These are phyloP conservation scores for Baccha elongata DNA, from an alignment of 2,888 invertebrate genomes.

Conservation along the genomic window DNA sequence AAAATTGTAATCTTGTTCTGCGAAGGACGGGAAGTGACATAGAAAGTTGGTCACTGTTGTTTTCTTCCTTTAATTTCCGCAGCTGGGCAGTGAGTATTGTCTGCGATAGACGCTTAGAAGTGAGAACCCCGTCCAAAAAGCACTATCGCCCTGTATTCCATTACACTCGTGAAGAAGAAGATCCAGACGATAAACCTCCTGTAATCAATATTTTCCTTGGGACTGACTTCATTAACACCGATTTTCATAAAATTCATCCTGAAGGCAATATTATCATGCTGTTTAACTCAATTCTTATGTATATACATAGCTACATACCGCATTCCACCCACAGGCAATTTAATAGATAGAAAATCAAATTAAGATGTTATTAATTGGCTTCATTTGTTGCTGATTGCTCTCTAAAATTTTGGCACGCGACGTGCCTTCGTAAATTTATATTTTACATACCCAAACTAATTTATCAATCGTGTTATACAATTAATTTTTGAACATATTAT, in stretches of 20 bases:
- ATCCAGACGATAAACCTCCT: too few relatives aligned
- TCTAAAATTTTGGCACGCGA: constrained; percentile 42
- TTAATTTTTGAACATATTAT: background rate
- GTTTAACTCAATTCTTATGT: background rate
- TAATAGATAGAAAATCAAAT: constrained; percentile 28
- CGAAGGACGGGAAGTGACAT: too few relatives aligned
- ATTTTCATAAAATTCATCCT: background rate
- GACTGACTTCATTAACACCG: too few relatives aligned
- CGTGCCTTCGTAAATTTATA: constrained; percentile 13
- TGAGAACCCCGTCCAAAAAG: too few relatives aligned
- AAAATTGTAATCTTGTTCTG: too few relatives aligned
- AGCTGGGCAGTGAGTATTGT: too few relatives aligned
- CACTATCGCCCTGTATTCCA: too few relatives aligned
- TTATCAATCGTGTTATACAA: constrained; percentile 4
- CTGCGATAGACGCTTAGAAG: too few relatives aligned
- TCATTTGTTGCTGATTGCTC: constrained; percentile 26
- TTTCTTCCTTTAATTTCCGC: too few relatives aligned
- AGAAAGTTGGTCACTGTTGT: too few relatives aligned
- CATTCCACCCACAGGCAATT: constrained; percentile 18
- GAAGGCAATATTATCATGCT: background rate
- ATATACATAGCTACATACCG: background rate
- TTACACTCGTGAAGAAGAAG: too few relatives aligned
- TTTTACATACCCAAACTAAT: background rate
- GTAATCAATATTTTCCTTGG: too few relatives aligned
- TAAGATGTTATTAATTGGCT: constrained; percentile 40